A percentile compares a stretch with the other conserved stretches of the same genome.
Conservation (phyloP, 2,888 invertebrate genomes). For the Trachelus troglodyta region DNA sequence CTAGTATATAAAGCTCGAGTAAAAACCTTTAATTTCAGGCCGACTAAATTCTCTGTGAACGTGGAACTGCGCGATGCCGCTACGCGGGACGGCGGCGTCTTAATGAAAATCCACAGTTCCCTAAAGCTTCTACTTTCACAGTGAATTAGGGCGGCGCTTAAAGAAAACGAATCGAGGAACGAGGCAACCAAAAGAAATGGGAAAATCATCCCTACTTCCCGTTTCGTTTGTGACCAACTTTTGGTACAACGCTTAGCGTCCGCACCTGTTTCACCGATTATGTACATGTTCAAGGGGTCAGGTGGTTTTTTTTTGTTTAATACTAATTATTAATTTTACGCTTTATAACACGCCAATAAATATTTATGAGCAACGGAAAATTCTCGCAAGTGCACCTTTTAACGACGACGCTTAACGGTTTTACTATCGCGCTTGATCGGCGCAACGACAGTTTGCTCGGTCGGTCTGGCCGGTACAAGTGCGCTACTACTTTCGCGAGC, state of each 20-base stretch:
- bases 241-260: not conserved
- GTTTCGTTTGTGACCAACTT: not conserved
- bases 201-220: constrained; percentile 7
- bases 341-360: constrained; percentile 24
- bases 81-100: not conserved
- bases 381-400: constrained; percentile 16
- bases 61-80: not conserved
- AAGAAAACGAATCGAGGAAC: not conserved
- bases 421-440: not conserved
- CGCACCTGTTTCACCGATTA: constrained; percentile 3
- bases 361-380: constrained; percentile 25
- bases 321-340: constrained; percentile 11
- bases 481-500: not conserved
- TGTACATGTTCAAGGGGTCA: not conserved
- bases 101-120: constrained; percentile 3
- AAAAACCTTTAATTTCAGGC: not conserved
- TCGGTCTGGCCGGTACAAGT: not conserved
- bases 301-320: not conserved
- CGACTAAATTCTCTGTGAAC: not conserved
- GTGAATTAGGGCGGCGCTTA: not conserved
- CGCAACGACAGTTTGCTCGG: not conserved
- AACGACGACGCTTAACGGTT: constrained; percentile 18
- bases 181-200: not conserved
- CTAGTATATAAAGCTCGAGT: not conserved
- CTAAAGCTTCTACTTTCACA: constrained; percentile 7